Percentiles rank a stretch among this genome's conserved stretches.
phyloP scores from a whole-genome alignment of 2,797 vertebrate genomes.

The Chelonia mydas region DNA sequence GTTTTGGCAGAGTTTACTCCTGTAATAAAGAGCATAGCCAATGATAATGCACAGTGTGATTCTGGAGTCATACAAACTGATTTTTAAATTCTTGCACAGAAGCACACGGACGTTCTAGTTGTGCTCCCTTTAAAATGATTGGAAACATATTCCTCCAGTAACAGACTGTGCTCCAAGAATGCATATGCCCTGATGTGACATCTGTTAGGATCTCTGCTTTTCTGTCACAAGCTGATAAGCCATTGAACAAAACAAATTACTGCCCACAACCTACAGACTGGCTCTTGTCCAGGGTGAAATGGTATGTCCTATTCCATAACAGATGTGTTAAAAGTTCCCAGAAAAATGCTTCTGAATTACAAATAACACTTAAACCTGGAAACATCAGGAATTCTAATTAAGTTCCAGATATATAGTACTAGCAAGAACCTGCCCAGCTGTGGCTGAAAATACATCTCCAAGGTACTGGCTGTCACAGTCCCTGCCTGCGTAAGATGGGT shows the following conservation, averaged over 20 bases:
- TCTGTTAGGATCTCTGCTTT: background rate
- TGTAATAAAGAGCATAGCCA: background rate
- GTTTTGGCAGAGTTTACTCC: background rate
- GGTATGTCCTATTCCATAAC: background rate
- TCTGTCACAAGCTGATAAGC: accelerated
- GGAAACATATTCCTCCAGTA: background rate
- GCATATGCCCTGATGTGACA: background rate
- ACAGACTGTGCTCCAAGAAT: background rate
- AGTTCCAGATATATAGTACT: background rate
- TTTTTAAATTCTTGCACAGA: background rate
- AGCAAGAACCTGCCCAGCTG: background rate
- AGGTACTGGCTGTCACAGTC: background rate
- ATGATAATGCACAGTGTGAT: background rate
- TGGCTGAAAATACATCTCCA: background rate
- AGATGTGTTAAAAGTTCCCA: background rate
- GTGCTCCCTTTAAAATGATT: background rate
- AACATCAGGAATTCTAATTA: background rate
- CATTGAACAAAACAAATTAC: background rate
- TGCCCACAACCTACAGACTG: background rate
- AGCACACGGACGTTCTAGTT: background rate
- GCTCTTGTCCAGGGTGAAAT: background rate
- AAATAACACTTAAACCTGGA: background rate
- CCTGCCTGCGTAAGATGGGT: background rate
- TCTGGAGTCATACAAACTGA: background rate
- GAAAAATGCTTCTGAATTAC: background rate